phyloP scores from a whole-genome alignment of 1,140 invertebrate species.

The Calephelis nemesis region DNA sequence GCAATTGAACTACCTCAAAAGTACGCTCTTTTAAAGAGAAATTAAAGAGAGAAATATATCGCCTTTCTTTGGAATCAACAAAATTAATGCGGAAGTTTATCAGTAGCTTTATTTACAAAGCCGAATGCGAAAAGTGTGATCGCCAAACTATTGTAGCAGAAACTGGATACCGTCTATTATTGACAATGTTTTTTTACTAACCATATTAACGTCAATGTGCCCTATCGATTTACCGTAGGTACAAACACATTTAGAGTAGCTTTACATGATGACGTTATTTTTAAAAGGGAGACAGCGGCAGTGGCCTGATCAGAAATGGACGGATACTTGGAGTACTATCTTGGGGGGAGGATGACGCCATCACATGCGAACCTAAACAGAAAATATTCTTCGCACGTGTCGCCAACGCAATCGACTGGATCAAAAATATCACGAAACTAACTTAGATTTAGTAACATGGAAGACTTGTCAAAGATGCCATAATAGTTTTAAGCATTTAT shows the following conservation, averaged over 20 bases:
- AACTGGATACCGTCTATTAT: no score
- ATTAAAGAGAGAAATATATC: no score
- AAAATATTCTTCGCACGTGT: constrained; percentile 21
- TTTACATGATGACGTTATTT: background rate
- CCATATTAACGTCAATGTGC: no score
- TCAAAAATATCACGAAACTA: constrained; percentile 13
- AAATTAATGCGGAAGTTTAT: no score
- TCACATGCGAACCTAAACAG: background rate
- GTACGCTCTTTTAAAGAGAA: no score
- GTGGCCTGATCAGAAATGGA: constrained; percentile 31
- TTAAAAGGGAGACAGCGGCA: constrained; percentile 43
- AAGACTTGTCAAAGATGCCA: background rate
- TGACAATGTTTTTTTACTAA: no score
- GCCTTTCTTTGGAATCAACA: no score
- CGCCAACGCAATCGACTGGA: constrained; percentile 21
- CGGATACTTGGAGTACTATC: constrained; percentile 17
- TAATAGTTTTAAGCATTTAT: background rate
- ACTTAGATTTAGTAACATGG: background rate
- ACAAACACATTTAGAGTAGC: background rate
- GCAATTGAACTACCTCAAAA: no score
- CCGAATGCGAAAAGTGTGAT: no score
- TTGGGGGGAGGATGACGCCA: constrained; percentile 18
- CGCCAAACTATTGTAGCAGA: no score
- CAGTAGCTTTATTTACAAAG: no score
- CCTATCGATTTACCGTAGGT: background rate